phyloP scores from a whole-genome alignment of 2,888 invertebrate species.

The Latrodectus elegans region DNA sequence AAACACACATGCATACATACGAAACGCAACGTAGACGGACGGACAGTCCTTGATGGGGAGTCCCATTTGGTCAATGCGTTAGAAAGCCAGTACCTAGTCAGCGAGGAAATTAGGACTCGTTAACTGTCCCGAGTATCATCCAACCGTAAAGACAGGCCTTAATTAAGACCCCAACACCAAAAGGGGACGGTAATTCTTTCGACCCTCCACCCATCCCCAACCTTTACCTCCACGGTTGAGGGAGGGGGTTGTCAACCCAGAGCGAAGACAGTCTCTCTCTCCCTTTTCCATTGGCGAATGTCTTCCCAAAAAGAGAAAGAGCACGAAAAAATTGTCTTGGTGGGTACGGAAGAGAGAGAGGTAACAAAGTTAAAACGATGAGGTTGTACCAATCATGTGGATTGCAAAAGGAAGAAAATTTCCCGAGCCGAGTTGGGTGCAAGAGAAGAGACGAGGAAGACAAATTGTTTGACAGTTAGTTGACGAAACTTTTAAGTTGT shows the following conservation, averaged over 20 bases:
- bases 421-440: neutral
- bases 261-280: constrained; percentile 31
- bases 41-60: constrained; percentile 50
- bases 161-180: constrained; percentile 60
- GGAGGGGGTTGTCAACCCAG: constrained; percentile 51
- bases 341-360: constrained; percentile 19
- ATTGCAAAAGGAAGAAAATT: constrained; percentile 3
- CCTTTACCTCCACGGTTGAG: neutral
- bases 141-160: constrained; percentile 64
- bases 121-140: constrained; percentile 56
- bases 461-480: constrained; percentile 61
- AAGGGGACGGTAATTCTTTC: constrained; percentile 28
- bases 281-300: neutral
- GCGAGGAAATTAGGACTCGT: constrained; percentile 65
- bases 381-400: constrained; percentile 44
- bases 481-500: constrained; percentile 58
- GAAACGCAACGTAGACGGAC: constrained; percentile 20
- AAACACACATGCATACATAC: constrained; percentile 20
- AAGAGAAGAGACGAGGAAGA: constrained; percentile 38
- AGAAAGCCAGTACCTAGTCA: constrained; percentile 6
- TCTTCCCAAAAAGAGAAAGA: constrained; percentile 51
- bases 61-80: constrained; percentile 58
- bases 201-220: neutral
- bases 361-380: constrained; percentile 50
- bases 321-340: constrained; percentile 18